Base-by-base conservation (phyloP, 2,797 vertebrate species). In the Setipinna tenuifilis region DNA sequence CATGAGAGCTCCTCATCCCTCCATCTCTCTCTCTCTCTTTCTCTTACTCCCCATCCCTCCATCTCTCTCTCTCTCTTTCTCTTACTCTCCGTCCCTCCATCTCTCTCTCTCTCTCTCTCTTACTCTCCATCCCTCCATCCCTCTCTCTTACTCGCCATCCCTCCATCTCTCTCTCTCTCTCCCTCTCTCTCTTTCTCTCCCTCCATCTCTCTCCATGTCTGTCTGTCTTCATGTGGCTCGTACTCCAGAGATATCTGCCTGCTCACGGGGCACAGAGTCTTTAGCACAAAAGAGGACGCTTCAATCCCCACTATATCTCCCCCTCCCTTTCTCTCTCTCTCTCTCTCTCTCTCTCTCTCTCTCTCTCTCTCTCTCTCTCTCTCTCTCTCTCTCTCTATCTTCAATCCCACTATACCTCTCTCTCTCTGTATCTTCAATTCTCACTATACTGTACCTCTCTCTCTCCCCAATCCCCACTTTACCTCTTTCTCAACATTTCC, bases 211-310 rank as follows among this genome's bases (percentile, higher is more conserved):
- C 82, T 86, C 59, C 48, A 14, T 54, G 16, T 81, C 50, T 75
- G 58, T 82, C 57, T 50, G 17, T 48, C 82, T 84, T 61, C 14
- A 46, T 85, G 83, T 86, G 31, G 84, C 25, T 86, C 28, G 78
- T 23, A 65, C 81, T 88, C 41, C 57, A 62, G 83, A 41, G 86
- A 90, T 87, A 87, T 90, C 88, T 87, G 88, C 87, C 90, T 87
- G 83, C 81, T 83, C 41, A 82, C 87, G n/a, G 82, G 86, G 80
- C 61, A 65, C 86, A 82, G 86, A 83, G 46, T 80, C 88, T n/a
- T 65, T 65, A 65, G 25, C 3, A 17, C 54, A 11, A 57, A 17
- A 57, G 54, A 57, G 21, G n/a, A n/a, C 58, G 19, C 19, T n/a
- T 6, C 58, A 59, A 21, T 59, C 19, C n/a, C 11, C n/a, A 9